Conservation (phyloP, 2,113 vertebrate genomes). For the Neotragus moschatus region DNA sequence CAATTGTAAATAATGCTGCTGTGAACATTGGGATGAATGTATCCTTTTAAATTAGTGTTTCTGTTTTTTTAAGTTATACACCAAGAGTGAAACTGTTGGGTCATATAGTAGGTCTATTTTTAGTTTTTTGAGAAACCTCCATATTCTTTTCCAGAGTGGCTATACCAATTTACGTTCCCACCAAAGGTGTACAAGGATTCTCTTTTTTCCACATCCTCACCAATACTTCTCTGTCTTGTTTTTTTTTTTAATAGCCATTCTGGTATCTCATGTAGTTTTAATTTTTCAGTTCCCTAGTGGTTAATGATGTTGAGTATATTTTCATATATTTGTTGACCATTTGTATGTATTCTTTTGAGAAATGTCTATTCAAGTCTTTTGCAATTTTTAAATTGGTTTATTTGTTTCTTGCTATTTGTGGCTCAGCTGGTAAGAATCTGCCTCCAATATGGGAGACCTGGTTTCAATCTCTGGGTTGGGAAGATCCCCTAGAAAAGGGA, state of each 20-base stretch:
- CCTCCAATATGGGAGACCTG: not conserved
- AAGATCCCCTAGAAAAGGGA: not conserved
- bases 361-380: not conserved
- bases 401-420: not conserved
- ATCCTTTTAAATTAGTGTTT: not conserved
- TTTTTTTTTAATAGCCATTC: not conserved
- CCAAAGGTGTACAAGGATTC: not conserved
- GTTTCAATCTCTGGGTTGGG: not conserved
- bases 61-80: not conserved
- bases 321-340: not conserved
- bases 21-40: not conserved
- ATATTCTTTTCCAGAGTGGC: not conserved
- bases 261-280: not conserved
- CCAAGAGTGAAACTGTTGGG: not conserved
- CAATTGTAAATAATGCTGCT: not conserved
- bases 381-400: not conserved
- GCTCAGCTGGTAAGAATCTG: not conserved
- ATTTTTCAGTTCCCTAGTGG: not conserved
- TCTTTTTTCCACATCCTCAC: not conserved
- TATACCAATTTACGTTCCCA: not conserved
- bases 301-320: not conserved
- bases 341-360: not conserved
- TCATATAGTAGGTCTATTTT: not conserved
- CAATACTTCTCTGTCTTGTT: not conserved
- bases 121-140: not conserved